A percentile compares a stretch with the other conserved stretches of the same genome.
Evolutionary conservation across 2,113 vertebrate genomes (phyloP).

Genomic region (Nesoenas mayeri): DNA sequence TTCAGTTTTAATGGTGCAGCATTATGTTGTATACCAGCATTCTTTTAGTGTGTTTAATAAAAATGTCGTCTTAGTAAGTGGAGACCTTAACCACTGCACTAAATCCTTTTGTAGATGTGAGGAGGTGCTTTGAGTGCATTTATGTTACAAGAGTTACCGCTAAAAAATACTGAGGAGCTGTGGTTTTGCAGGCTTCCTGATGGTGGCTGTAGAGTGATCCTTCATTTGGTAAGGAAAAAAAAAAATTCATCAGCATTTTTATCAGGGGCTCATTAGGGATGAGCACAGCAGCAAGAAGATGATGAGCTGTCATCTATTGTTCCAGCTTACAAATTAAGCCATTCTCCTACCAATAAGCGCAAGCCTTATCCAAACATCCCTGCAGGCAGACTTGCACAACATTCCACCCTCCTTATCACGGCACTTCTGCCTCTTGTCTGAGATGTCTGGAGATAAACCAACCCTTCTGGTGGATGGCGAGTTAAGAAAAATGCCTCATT

Average conservation of each 20-base stretch:
- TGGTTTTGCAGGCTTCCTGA: neutral
- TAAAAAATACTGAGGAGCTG: neutral
- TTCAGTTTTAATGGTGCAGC: neutral
- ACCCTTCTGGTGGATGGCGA: neutral
- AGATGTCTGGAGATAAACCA: neutral
- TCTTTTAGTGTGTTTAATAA: neutral
- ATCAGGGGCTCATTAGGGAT: neutral
- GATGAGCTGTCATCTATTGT: constrained; percentile 22
- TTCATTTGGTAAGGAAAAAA: neutral
- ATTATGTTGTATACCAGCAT: neutral
- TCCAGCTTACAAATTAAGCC: constrained; percentile 15
- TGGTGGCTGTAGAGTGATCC: neutral
- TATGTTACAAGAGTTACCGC: neutral
- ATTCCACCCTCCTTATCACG: neutral
- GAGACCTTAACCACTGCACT: neutral
- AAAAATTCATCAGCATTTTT: neutral
- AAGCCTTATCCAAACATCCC: neutral
- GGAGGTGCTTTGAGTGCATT: neutral
- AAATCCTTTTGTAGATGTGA: neutral
- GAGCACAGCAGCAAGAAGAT: neutral
- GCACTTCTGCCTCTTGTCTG: neutral
- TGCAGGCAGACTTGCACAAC: neutral
- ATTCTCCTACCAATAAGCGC: neutral
- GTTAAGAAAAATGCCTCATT: neutral
- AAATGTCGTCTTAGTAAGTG: neutral